Base-by-base conservation (phyloP, 2,888 invertebrate genomes). In the Hyposoter dolosus region DNA sequence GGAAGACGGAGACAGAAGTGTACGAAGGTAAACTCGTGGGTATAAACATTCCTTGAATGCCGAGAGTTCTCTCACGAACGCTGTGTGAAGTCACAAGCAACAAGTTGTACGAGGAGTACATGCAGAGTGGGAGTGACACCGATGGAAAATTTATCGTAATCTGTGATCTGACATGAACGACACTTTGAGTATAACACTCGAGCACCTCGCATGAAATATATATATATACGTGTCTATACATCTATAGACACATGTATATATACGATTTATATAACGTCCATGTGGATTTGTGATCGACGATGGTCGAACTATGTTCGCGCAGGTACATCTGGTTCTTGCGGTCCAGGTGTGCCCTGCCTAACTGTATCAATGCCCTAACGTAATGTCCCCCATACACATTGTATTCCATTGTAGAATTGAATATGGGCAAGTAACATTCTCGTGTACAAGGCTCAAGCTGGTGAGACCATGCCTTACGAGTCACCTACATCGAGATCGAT, bases 311-410 rank as follows among this genome's bases (percentile, higher is more conserved):
- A 66, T 53, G 77, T 75, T 65, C 76, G 80, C 40, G 19, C 82
- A 82, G 82, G 82, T 82, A 81, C 80, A 84, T 80, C 80, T 81
- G 76, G 75, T 43, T 71, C 65, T 47, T 53, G 75, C 19, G 74
- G 53, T 81, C 75, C 84, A 84, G 84, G 84, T 84, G 84, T 75
- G 74, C 80, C 80, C 65, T 32, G 63, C 50, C 80, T 71, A 81
- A 84, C 80, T 81, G 84, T 80, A 71, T 76, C 69, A 60, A 63
- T 53, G 28, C 60, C 66, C 56, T 23, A 56, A 80, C 84, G 15
- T 69, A 71, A 65, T 63, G 65, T 84, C 35, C 71, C 45, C 40
- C 60, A 23, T 60, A 65, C 35, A 63, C 40, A 50, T 77, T 65
- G 77, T 75, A 45, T 69, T 65, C 43, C 19, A 80, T 71, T 76